These are phyloP conservation scores for Teinopalpus imperialis DNA, from an alignment of 2,888 invertebrate genomes.

Conservation along the genomic window DNA sequence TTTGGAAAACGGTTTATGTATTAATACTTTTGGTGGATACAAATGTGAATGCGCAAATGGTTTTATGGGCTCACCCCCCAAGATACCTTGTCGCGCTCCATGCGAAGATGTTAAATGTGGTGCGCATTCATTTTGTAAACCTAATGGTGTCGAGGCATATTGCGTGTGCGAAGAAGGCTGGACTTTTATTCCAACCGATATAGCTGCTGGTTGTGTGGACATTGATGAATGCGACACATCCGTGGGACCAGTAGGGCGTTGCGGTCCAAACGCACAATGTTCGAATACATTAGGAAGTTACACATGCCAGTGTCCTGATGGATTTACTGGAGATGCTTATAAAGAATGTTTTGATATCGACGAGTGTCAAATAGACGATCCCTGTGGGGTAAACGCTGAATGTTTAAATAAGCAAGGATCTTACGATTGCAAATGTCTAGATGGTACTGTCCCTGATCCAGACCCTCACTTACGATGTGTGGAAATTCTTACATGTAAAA, in stretches of 20 bases:
- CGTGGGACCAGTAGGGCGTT: slow-evolving; percentile 87
- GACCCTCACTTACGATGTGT: slow-evolving; percentile 91
- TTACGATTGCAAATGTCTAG: slow-evolving; percentile 90
- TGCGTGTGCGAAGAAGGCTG: slow-evolving; percentile 97
- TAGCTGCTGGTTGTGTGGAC: slow-evolving; percentile 94
- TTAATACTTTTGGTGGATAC: slow-evolving; percentile 90
- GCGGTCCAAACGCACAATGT: slow-evolving; percentile 92
- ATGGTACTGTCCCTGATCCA: slow-evolving; percentile 91
- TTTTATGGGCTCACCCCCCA: slow-evolving; percentile 91
- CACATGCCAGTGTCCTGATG: slow-evolving; percentile 90
- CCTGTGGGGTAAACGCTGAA: slow-evolving; percentile 91
- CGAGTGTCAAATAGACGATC: slow-evolving; percentile 87
- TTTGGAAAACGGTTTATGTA: slow-evolving; percentile 89
- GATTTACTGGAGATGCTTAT: slow-evolving; percentile 92
- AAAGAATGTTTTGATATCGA: slow-evolving; percentile 91
- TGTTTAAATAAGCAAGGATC: slow-evolving; percentile 91
- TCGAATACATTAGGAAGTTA: slow-evolving; percentile 91
- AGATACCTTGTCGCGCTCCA: slow-evolving; percentile 91
- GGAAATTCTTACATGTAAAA: slow-evolving; percentile 89
- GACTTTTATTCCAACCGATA: slow-evolving; percentile 94
- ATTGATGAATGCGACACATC: slow-evolving; percentile 93
- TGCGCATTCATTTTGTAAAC: slow-evolving; percentile 93
- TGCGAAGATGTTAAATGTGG: slow-evolving; percentile 96
- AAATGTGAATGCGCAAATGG: slow-evolving; percentile 92
- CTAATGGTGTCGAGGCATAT: slow-evolving; percentile 93